Percentiles rank a stretch among this genome's conserved stretches.
Evolutionary conservation across 2,113 vertebrate genomes (phyloP).

Genomic region (Nesogale talazaci): DNA sequence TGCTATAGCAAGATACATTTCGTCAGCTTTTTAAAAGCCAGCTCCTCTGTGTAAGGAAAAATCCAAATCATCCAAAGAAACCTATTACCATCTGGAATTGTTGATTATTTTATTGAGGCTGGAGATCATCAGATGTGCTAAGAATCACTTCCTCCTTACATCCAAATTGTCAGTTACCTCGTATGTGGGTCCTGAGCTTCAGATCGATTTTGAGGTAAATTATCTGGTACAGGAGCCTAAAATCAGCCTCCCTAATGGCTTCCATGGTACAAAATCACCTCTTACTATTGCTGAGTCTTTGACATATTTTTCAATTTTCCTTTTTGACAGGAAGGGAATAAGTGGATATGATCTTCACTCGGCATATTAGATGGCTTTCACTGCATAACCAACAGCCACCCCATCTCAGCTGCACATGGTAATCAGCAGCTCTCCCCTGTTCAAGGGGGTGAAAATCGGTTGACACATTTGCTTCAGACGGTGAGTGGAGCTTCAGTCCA

Average conservation of each 20-base stretch:
- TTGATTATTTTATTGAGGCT: conserved; percentile 60
- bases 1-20: conserved; percentile 59
- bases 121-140: conserved; percentile 14
- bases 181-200: conserved; percentile 43
- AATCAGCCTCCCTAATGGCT: conserved; percentile 69
- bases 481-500: neutral
- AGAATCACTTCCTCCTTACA: conserved; percentile 57
- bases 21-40: conserved; percentile 21
- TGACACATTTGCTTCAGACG: neutral
- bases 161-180: conserved; percentile 52
- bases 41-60: conserved; percentile 52
- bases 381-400: neutral
- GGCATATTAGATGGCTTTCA: neutral
- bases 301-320: conserved; percentile 70
- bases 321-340: conserved; percentile 62
- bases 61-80: conserved; percentile 66
- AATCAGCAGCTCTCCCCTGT: conserved; percentile 15
- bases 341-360: conserved; percentile 52
- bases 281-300: conserved; percentile 65
- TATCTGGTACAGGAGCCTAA: conserved; percentile 53
- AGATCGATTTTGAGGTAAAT: neutral
- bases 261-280: conserved; percentile 60
- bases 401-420: neutral
- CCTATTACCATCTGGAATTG: conserved; percentile 34
- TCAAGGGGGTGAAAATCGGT: conserved; percentile 63